These are phyloP conservation scores for Urocitellus parryii DNA, from an alignment of 2,113 vertebrate species.

Conservation along the genomic window DNA sequence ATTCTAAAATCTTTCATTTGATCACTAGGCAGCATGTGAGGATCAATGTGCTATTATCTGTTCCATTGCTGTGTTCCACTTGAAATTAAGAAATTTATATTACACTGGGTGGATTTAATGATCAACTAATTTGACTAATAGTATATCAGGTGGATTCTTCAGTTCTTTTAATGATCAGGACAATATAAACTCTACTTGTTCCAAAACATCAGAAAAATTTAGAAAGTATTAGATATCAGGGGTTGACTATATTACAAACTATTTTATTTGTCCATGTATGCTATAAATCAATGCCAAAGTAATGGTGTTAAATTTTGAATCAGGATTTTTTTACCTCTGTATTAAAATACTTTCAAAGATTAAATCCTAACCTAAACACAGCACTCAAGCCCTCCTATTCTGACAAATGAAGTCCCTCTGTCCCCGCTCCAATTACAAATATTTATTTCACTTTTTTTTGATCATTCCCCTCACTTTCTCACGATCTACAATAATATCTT, in stretches of 20 bases:
- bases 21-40: background rate
- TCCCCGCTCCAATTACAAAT: conserved; percentile 43
- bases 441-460: conserved; percentile 46
- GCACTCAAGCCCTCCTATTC: background rate
- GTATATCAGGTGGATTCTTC: background rate
- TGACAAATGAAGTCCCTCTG: background rate
- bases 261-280: background rate
- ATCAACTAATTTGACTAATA: background rate
- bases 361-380: background rate
- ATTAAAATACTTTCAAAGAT: background rate
- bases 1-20: background rate
- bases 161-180: background rate
- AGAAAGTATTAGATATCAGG: background rate
- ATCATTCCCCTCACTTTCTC: background rate
- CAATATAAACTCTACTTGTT: background rate
- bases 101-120: background rate
- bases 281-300: background rate
- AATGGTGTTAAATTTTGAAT: background rate
- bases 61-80: background rate
- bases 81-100: conserved; percentile 7
- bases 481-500: conserved; percentile 31
- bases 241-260: background rate
- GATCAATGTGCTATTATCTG: background rate
- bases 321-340: background rate
- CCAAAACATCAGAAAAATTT: background rate